A percentile compares a stretch with the other conserved stretches of the same genome.
Conservation (phyloP, 2,113 vertebrate species). For the Dipodomys stephensi region DNA sequence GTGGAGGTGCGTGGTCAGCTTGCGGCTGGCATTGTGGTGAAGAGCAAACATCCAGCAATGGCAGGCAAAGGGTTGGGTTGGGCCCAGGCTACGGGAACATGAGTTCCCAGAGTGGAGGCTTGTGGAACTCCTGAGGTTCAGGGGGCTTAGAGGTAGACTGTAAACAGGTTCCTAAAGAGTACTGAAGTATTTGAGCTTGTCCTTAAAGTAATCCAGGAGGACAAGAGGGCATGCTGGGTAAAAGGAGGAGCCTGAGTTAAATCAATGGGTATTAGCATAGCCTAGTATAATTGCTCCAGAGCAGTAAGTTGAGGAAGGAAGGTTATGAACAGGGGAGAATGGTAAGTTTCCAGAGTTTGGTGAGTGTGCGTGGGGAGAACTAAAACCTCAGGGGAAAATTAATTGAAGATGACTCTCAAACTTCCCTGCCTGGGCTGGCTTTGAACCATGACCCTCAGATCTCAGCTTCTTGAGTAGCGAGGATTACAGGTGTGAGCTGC, state of each 20-base stretch:
- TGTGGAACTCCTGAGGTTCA: accelerated
- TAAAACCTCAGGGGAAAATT: no score
- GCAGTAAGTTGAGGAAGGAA: not conserved
- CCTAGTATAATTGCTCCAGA: not conserved
- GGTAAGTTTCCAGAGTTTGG: not conserved
- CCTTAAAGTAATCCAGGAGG: not conserved
- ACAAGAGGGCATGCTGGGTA: not conserved
- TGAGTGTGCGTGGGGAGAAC: not conserved
- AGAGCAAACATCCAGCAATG: not conserved
- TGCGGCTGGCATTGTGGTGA: accelerated
- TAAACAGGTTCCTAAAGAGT: not conserved
- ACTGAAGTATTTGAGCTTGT: not conserved
- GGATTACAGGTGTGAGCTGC: no score
- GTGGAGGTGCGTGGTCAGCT: constrained; percentile 88
- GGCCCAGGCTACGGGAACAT: not conserved
- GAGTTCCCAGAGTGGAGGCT: not conserved
- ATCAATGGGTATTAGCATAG: not conserved
- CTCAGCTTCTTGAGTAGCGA: no score
- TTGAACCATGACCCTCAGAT: no score
- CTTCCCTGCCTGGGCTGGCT: no score
- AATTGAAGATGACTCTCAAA: no score
- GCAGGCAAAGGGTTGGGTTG: not conserved
- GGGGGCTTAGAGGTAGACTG: not conserved
- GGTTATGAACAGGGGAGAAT: not conserved
- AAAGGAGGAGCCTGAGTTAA: not conserved